Evolutionary conservation across 2,888 invertebrate species (phyloP), one percentile per base, ranked within the genome.

Genomic region (Balanococcus diminutus): DNA sequence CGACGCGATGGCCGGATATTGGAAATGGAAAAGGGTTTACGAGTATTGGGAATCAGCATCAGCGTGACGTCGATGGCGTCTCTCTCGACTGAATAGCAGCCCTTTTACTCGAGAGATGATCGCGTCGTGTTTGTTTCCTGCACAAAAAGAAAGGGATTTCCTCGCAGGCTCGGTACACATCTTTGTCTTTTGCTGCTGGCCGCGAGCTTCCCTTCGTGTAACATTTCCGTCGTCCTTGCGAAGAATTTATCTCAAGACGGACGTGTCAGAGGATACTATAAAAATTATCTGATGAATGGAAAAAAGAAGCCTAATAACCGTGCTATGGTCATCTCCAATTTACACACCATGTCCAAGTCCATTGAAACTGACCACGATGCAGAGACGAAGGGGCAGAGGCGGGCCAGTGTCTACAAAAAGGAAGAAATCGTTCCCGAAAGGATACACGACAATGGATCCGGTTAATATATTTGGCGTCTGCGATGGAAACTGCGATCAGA

Each of bases 381-480:
- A 11, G n/a, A 46, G 1, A 46, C 39, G 14, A 46, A 46, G n/a
- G n/a, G n/a, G n/a, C n/a, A n/a, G n/a, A n/a, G n/a, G n/a, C n/a
- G n/a, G n/a, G n/a, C n/a, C n/a, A n/a, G n/a, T 36, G 8, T 36
- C 2, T 22, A 75, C 32, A 36, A 19, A 36, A 36, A 79, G 82
- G 19, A 51, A 28, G 28, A 51, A n/a, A 82, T 28, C 16, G 11
- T 42, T 9, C 25, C 16, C 46, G 46, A 82, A 51, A 56, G 56
- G 82, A 39, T 82, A 51, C 4, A n/a, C 51, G 56, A 82, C 82
- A 82, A 82, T 42, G 32, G 82, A 56, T 31, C 25, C 11, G 16
- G 82, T 51, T 82, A 51, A 82, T 82, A 51, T 82, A 82, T 82
- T 82, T 82, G 82, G 82, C 82, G 82, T 82, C 82, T 28, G 22